Base-by-base conservation (phyloP, 2,888 invertebrate species). In the Andrena marginata region DNA sequence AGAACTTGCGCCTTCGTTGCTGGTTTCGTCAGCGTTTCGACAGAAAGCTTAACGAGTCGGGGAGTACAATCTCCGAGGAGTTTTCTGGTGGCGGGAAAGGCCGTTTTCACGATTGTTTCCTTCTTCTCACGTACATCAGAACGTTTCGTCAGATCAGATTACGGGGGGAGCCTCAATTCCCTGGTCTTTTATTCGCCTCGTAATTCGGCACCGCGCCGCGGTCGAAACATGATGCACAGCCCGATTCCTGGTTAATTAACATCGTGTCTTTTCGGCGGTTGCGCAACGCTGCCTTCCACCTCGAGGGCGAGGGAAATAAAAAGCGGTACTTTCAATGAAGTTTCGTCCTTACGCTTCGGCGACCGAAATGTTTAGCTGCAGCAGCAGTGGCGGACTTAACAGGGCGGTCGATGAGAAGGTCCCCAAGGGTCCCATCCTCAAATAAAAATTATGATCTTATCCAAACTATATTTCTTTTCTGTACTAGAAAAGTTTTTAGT, bases 91-190 rank as follows among this genome's bases (percentile, higher is more conserved):
- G n/a, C 56, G 63, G 23, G 74, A 60, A 59, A 65, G 76, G 65
- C 62, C 84, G 84, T 83, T 85, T 87, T 80, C 83, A 83, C 75
- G 70, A 80, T 85, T 87, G 80, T 85, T 80, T 67, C 49, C 33
- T 26, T 62, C 59, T 85, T 85, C 85, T 81, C 85, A 85, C 83
- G 83, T 71, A 48, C 64, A 63, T 82, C 76, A 16, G 68, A 56
- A 51, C 31, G 62, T 87, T 85, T 87, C 87, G 77, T 83, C 87
- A 87, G 72, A 72, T 82, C 67, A 48, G 79, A 87, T 86, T 85
- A 77, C 63, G 49, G 68, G 33, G 48, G 56, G 42, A 64, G 20
- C 23, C 49, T 33, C 51, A 80, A 75, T 80, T 64, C 63, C 2
- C 10, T 3, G 70, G 7, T 3, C 49, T 54, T n/a, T 59, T 64